phyloP scores from a whole-genome alignment of 2,888 invertebrate genomes.

The Antheraea assamensis region DNA sequence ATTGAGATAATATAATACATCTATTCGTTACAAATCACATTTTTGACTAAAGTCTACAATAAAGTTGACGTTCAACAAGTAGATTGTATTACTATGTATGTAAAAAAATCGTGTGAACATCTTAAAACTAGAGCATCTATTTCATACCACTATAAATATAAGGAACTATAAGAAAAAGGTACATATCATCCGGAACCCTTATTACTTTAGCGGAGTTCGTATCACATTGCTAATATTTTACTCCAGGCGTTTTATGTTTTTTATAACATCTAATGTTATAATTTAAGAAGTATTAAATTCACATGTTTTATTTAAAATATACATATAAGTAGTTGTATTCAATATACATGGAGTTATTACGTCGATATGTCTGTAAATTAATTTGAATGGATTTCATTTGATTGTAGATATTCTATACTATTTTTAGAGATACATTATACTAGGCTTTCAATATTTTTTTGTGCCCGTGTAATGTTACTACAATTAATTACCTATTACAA shows the following conservation, averaged over 20 bases:
- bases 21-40: conserved; percentile 4
- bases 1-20: conserved; percentile 13
- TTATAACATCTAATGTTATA: neutral
- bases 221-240: conserved; percentile 15
- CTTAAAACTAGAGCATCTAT: neutral
- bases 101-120: conserved; percentile 5
- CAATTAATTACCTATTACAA: neutral
- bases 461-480: neutral
- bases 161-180: conserved; percentile 21
- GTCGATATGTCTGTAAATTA: neutral
- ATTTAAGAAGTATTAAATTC: neutral
- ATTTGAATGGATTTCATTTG: neutral
- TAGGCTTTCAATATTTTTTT: neutral
- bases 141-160: conserved; percentile 17
- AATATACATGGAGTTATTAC: neutral
- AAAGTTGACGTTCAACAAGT: conserved; percentile 10
- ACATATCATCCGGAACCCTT: conserved; percentile 5
- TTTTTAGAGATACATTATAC: neutral
- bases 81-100: conserved; percentile 3
- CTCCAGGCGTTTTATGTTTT: conserved; percentile 10
- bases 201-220: neutral
- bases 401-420: neutral
- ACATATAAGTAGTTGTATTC: neutral
- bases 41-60: conserved; percentile 18
- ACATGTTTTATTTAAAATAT: neutral